Conservation (phyloP, 2,888 invertebrate genomes). For the Hemicrepidius hirtus region DNA sequence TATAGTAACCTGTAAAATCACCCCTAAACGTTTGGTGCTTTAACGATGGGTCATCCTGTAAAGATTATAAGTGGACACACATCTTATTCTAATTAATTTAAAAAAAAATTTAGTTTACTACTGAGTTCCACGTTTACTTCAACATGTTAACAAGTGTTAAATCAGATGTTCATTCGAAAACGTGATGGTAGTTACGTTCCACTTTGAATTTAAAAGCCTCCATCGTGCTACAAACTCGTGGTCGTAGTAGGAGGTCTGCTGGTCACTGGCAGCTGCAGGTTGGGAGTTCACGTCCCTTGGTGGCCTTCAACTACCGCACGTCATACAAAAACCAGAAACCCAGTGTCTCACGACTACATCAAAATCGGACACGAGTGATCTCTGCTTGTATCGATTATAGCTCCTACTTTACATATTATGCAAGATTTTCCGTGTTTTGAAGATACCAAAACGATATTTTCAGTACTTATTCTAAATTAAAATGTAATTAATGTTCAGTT, state of each 20-base stretch:
- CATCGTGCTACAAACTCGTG: constrained; percentile 20
- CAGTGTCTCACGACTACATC: constrained; percentile 1
- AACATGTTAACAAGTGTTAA: too few relatives aligned
- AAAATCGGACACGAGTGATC: constrained; percentile 9
- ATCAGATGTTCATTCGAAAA: background rate
- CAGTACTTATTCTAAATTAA: too few relatives aligned
- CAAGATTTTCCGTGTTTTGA: background rate
- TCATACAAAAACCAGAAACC: constrained; percentile 19
- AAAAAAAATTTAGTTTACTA: too few relatives aligned
- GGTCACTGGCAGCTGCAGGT: constrained; percentile 34
- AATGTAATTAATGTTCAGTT: too few relatives aligned
- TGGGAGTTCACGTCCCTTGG: constrained; percentile 43
- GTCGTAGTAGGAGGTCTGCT: constrained; percentile 30
- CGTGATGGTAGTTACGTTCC: background rate
- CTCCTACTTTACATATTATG: background rate
- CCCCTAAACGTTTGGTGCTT: too few relatives aligned
- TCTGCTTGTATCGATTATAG: background rate
- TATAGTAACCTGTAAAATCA: too few relatives aligned
- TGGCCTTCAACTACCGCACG: constrained; percentile 40
- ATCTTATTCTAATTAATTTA: too few relatives aligned
- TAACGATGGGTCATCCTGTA: too few relatives aligned
- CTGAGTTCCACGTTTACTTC: too few relatives aligned
- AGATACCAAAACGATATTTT: too few relatives aligned
- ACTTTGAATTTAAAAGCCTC: constrained; percentile 1
- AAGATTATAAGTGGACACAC: too few relatives aligned